phyloP scores from a whole-genome alignment of 2,113 vertebrate species.

The Gadus macrocephalus region DNA sequence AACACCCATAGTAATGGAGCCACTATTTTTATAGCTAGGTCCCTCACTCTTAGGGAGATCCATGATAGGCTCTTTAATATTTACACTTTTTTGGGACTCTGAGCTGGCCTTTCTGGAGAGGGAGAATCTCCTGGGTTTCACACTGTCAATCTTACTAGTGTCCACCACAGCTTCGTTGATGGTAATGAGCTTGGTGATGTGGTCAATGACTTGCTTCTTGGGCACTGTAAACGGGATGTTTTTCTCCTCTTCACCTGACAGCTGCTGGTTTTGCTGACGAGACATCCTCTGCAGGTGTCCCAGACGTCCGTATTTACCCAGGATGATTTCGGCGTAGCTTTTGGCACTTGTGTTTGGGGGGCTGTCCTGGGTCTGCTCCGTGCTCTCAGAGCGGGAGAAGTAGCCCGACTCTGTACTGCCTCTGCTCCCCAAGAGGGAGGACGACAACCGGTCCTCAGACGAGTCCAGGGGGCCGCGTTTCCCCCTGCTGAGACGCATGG shows the following conservation, averaged over 20 bases:
- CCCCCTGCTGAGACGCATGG: slow-evolving; percentile 84
- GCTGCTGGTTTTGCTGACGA: slow-evolving; percentile 71
- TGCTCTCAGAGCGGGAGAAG: slow-evolving; percentile 93
- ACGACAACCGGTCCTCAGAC: slow-evolving; percentile 76
- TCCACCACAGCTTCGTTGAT: slow-evolving; percentile 97
- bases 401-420: slow-evolving; percentile 96
- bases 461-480: slow-evolving; percentile 75
- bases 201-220: slow-evolving; percentile 93
- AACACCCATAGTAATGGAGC: slow-evolving; percentile 72
- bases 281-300: slow-evolving; percentile 81
- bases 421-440: slow-evolving; percentile 84
- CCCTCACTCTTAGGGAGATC: slow-evolving; percentile 71
- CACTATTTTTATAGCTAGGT: slow-evolving; percentile 60
- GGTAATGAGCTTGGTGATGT: slow-evolving; percentile 97
- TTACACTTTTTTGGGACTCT: slow-evolving; percentile 81
- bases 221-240: slow-evolving; percentile 80
- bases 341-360: slow-evolving; percentile 89
- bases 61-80: slow-evolving; percentile 76
- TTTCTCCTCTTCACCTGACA: slow-evolving; percentile 74
- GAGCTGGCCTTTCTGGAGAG: slow-evolving; percentile 88
- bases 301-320: slow-evolving; percentile 90
- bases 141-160: slow-evolving; percentile 94
- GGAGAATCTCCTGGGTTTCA: slow-evolving; percentile 93
- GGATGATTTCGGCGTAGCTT: slow-evolving; percentile 93
- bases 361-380: slow-evolving; percentile 84